Evolutionary conservation across 1,140 invertebrate genomes (phyloP).

Genomic region (Notospermus geniculatus): DNA sequence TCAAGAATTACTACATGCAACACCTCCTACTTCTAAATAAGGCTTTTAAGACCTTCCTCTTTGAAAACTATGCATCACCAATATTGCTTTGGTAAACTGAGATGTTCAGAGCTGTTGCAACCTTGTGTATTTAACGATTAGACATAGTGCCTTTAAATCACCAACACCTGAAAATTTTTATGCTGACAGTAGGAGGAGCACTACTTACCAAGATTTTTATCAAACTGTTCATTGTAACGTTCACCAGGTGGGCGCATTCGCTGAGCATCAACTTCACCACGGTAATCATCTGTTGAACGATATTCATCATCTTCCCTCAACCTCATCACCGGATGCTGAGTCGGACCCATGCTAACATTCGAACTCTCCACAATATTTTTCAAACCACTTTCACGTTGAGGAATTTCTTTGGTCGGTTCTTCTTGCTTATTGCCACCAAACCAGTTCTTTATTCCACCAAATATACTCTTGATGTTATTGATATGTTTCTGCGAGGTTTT

Average conservation of each 20-base stretch:
- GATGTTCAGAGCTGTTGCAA: too few species aligned
- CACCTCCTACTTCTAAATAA: too few species aligned
- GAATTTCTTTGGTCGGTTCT: neutral
- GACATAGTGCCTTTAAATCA: too few species aligned
- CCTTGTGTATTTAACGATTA: too few species aligned
- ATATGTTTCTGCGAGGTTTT: constrained; percentile 90
- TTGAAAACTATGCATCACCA: too few species aligned
- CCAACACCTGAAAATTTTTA: neutral
- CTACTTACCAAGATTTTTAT: constrained; percentile 43
- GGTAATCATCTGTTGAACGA: constrained; percentile 14
- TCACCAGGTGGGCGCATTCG: constrained; percentile 6
- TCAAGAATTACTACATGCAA: neutral
- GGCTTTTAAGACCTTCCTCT: too few species aligned
- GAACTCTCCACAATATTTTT: constrained; percentile 17
- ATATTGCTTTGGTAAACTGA: too few species aligned
- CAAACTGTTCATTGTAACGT: constrained; percentile 35
- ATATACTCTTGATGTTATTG: constrained; percentile 90
- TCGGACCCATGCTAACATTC: neutral
- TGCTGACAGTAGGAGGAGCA: constrained; percentile 29
- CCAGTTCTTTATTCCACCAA: constrained; percentile 85
- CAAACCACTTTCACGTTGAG: constrained; percentile 16
- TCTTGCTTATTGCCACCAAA: constrained; percentile 55
- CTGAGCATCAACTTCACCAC: neutral
- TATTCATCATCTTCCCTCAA: constrained; percentile 22
- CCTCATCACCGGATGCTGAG: constrained; percentile 17